A percentile compares a stretch with the other conserved stretches of the same genome.
Conservation (phyloP, 2,113 vertebrate species). For the Gasterosteus aculeatus region DNA sequence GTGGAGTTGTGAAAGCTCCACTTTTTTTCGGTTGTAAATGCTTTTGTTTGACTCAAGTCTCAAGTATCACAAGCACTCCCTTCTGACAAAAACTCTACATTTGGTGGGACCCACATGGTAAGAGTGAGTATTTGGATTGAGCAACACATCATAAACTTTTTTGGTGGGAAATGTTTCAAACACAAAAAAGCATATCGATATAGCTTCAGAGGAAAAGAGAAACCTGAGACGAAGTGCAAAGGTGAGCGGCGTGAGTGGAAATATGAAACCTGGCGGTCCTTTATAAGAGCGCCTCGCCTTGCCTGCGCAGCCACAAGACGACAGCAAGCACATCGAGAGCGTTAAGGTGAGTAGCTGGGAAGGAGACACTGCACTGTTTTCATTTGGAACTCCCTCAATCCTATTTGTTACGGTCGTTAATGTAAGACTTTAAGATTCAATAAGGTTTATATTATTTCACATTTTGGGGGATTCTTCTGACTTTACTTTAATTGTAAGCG, state of each 20-base stretch:
- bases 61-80: background rate
- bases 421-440: background rate
- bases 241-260: constrained; percentile 40
- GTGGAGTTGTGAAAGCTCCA: background rate
- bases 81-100: background rate
- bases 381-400: background rate
- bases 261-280: constrained; percentile 37
- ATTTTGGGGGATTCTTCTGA: background rate
- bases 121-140: background rate
- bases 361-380: background rate
- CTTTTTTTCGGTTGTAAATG: background rate
- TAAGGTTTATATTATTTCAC: background rate
- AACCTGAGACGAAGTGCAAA: constrained; percentile 35
- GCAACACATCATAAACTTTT: constrained; percentile 3
- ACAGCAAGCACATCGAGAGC: constrained; percentile 13
- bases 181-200: background rate
- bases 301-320: constrained; percentile 31
- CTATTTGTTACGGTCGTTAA: background rate
- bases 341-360: constrained; percentile 54
- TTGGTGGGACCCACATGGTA: background rate
- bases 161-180: background rate
- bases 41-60: background rate
- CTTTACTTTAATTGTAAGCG: background rate
- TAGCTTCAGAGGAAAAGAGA: background rate
- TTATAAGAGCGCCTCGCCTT: constrained; percentile 54